Conservation (phyloP, 2,888 invertebrate species). For the Cheilosia urbana region DNA sequence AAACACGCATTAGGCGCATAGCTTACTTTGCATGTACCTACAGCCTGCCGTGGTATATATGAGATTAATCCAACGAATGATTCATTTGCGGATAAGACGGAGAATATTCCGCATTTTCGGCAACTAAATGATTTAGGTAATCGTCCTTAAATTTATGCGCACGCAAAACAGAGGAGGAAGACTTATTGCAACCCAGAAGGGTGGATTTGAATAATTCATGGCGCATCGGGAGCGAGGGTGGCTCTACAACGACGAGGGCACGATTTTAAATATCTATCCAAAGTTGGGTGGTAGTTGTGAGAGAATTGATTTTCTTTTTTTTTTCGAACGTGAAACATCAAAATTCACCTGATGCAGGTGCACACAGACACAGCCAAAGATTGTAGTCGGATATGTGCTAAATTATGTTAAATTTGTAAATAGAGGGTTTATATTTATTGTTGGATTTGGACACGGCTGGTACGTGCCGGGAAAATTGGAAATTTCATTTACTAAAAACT, state of each 20-base stretch:
- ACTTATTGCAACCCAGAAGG: conserved; percentile 66
- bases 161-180: conserved; percentile 41
- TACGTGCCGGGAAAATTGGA: conserved; percentile 73
- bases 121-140: conserved; percentile 75
- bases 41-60: conserved; percentile 1
- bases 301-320: conserved; percentile 65
- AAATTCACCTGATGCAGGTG: conserved; percentile 66
- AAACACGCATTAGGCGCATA: conserved; percentile 39
- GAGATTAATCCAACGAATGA: conserved; percentile 54
- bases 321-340: conserved; percentile 40
- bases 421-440: conserved; percentile 67
- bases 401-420: conserved; percentile 65
- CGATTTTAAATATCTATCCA: conserved; percentile 58
- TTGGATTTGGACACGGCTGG: conserved; percentile 51
- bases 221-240: conserved; percentile 46
- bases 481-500: conserved; percentile 74
- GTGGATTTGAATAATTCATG: conserved; percentile 73
- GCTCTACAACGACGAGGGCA: conserved; percentile 40
- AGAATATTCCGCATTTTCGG: conserved; percentile 46
- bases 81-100: conserved; percentile 50
- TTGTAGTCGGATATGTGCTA: conserved; percentile 40
- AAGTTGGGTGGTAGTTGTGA: conserved; percentile 20
- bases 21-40: background rate
- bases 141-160: conserved; percentile 70
- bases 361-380: conserved; percentile 17